Evolutionary conservation across 1,140 invertebrate species (phyloP).

Genomic region (Mactra quadrangularis): DNA sequence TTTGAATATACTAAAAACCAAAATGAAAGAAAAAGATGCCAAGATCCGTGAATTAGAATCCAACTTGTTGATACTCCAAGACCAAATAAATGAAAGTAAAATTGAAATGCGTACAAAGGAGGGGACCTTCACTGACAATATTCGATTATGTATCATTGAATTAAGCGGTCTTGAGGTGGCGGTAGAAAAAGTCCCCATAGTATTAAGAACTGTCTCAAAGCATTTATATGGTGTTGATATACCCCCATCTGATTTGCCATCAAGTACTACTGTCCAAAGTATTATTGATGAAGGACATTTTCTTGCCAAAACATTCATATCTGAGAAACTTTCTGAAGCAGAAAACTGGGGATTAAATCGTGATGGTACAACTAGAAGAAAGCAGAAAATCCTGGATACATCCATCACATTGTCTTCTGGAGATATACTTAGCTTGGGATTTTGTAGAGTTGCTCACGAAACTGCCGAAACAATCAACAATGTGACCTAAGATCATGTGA

Average conservation of each 20-base stretch:
- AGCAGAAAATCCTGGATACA: too few relatives aligned
- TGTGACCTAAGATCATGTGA: slow-evolving; percentile 31
- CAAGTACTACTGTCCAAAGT: slow-evolving; percentile 12
- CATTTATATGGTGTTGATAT: slow-evolving; percentile 38
- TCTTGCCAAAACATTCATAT: slow-evolving; percentile 28
- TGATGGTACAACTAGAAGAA: too few relatives aligned
- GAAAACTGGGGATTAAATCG: too few relatives aligned
- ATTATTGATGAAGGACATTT: too few relatives aligned
- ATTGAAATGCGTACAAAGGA: slow-evolving; percentile 21
- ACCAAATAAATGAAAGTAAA: neutral
- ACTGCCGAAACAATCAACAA: slow-evolving; percentile 26
- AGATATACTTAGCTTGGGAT: too few relatives aligned
- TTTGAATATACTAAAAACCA: neutral
- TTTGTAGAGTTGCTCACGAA: too few relatives aligned
- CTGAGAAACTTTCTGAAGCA: too few relatives aligned
- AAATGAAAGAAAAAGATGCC: neutral
- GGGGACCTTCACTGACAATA: slow-evolving; percentile 27
- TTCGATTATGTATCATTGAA: slow-evolving; percentile 54
- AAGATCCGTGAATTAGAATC: slow-evolving; percentile 5
- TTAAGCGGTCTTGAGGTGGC: slow-evolving; percentile 58
- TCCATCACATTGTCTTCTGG: slow-evolving; percentile 12
- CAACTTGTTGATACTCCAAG: slow-evolving; percentile 3
- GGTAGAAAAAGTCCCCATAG: slow-evolving; percentile 52
- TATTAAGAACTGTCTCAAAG: slow-evolving; percentile 28
- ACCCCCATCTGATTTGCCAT: slow-evolving; percentile 8